Evolutionary conservation across 2,888 invertebrate genomes (phyloP).

Genomic region (Philonicus albiceps): DNA sequence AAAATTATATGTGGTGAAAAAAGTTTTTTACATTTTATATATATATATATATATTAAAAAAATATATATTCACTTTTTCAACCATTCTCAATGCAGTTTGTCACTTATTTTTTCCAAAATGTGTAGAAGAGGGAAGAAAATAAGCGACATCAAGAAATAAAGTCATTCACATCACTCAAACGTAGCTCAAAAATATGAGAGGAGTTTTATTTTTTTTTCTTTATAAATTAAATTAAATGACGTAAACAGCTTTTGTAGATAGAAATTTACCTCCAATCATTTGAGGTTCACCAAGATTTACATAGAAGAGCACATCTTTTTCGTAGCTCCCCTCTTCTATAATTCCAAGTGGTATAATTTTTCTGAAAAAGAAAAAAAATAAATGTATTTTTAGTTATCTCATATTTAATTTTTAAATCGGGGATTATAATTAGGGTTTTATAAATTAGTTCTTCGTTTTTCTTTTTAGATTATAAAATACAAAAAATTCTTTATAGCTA

Average conservation of each 20-base stretch:
- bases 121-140: conserved; percentile 33
- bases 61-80: conserved; percentile 32
- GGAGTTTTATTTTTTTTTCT: background rate
- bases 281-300: conserved; percentile 89
- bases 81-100: conserved; percentile 7
- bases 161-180: conserved; percentile 38
- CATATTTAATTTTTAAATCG: background rate
- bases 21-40: conserved; percentile 16
- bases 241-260: background rate
- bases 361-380: conserved; percentile 73
- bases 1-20: background rate
- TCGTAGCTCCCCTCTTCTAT: conserved; percentile 98
- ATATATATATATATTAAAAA: too few relatives aligned
- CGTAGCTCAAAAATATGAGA: conserved; percentile 23
- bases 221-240: background rate
- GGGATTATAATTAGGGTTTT: too few relatives aligned
- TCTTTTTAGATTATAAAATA: too few relatives aligned
- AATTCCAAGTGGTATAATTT: conserved; percentile 84
- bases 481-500: too few relatives aligned
- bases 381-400: background rate
- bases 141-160: conserved; percentile 35
- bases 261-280: conserved; percentile 80
- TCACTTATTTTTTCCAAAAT: conserved; percentile 40
- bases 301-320: conserved; percentile 92
- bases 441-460: too few relatives aligned